Conservation (phyloP, 2,888 invertebrate species). For the Nemurella pictetii region DNA sequence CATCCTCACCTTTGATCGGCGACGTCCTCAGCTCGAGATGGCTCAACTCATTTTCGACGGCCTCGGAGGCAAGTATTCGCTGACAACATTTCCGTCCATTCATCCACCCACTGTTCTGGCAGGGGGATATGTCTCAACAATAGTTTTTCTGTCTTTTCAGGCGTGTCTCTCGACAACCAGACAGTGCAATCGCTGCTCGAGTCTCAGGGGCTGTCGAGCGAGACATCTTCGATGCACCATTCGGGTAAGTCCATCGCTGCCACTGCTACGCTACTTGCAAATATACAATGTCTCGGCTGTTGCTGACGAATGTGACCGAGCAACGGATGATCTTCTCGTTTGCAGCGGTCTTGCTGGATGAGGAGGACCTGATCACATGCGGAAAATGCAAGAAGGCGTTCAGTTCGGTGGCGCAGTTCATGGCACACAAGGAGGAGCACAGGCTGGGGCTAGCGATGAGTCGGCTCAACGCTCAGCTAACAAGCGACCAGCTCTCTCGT, state of each 20-base stretch:
- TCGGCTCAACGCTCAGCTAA: not conserved
- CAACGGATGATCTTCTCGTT: slow-evolving; percentile 3
- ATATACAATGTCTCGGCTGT: not conserved
- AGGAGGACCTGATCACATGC: slow-evolving; percentile 71
- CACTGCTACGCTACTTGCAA: not conserved
- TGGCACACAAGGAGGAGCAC: slow-evolving; percentile 62
- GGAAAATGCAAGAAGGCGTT: slow-evolving; percentile 69
- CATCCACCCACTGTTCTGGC: not conserved
- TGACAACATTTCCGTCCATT: not conserved
- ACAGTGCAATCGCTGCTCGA: slow-evolving; percentile 41
- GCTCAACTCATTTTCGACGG: not conserved
- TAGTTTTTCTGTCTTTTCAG: too few species aligned
- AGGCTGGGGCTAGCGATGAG: not conserved
- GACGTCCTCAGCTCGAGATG: not conserved
- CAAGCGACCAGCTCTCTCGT: not conserved
- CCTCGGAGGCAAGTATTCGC: not conserved
- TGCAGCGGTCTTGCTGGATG: slow-evolving; percentile 51
- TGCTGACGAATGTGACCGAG: too few species aligned
- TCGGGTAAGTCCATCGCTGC: slow-evolving; percentile 21
- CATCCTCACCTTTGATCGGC: not conserved
- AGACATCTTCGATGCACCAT: slow-evolving; percentile 28
- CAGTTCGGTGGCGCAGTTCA: slow-evolving; percentile 60
- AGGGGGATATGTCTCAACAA: not conserved
- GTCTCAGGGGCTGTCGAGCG: slow-evolving; percentile 33
- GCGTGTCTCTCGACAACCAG: slow-evolving; percentile 40